Percentiles rank a stretch among this genome's conserved stretches.
Conservation (phyloP, 2,888 invertebrate species). For the Dioctria linearis region DNA sequence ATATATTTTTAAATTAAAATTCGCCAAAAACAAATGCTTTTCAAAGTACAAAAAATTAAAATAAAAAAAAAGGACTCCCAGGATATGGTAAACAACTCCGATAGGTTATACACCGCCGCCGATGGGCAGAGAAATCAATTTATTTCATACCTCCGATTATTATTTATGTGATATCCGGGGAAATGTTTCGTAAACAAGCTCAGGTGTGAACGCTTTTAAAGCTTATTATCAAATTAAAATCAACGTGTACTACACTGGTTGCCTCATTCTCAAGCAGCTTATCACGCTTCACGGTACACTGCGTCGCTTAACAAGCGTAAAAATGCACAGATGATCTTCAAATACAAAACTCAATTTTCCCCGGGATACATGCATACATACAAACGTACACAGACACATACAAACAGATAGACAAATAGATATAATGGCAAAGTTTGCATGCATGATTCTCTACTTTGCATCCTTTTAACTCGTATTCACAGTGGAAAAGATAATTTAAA, state of each 20-base stretch:
- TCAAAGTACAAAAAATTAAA: no score
- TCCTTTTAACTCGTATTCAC: no score
- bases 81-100: no score
- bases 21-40: no score
- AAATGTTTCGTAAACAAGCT: conserved; percentile 13
- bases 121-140: no score
- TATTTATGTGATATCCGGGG: background rate
- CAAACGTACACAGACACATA: background rate
- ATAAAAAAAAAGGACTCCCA: no score
- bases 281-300: conserved; percentile 30
- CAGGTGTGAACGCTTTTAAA: background rate
- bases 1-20: no score
- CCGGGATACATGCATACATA: background rate
- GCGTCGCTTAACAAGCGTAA: conserved; percentile 21
- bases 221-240: background rate
- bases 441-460: no score
- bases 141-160: background rate
- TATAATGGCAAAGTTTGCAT: no score
- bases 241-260: background rate
- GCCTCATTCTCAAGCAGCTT: background rate
- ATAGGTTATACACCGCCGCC: no score
- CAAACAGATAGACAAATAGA: no score
- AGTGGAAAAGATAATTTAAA: no score
- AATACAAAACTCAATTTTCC: background rate
- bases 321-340: conserved; percentile 33